Base-by-base conservation (phyloP, 1,140 invertebrate species). In the Dreissena polymorpha region DNA sequence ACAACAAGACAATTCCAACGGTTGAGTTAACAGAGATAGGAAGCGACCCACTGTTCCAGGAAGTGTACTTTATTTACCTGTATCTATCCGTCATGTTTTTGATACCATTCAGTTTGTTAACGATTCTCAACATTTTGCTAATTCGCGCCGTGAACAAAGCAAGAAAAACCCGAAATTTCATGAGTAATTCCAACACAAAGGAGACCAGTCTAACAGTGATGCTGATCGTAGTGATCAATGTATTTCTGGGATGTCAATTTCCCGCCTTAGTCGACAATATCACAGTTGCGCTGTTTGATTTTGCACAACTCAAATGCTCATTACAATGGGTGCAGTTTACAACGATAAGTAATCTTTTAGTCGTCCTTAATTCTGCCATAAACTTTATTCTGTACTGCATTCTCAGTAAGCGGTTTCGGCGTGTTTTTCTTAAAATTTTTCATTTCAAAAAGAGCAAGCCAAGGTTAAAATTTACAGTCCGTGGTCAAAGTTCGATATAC, bases 381-480 rank as follows among this genome's bases (percentile, higher is more conserved):
- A 96, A 96, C 92, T 96, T 96, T 91, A 93, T 96, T 57, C 92
- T 96, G 50, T 96, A 96, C 91, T 96, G 96, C 87, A 97, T 98
- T 55, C 98, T 99, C 91, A 98, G 98, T 0, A 97, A 98, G 89
- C 98, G 99, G 91, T 99, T 99, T 93, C 96, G 98, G 89, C 94
- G 96, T 64, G 95, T 98, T 82, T 97, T 98, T 92, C 93, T 98
- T 73, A 95, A 96, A 90, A 95, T 97, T 90, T 98, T 98, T 93
- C 97, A 97, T 55, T 92, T 87, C n/a, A 84, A 87, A 80, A 86
- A 85, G 64, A 79, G 74, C 14, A 49, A 76, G 75, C 81, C 81
- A 76, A 83, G 75, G 65, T 88, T 78, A 50, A 86, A 85, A 55
- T 78, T 67, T 55, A 68, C 79, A 14, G 79, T 82, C 13, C 72